A percentile compares a stretch with the other conserved stretches of the same genome.
Evolutionary conservation across 2,888 invertebrate genomes (phyloP).

Genomic region (Zele albiditarsus): DNA sequence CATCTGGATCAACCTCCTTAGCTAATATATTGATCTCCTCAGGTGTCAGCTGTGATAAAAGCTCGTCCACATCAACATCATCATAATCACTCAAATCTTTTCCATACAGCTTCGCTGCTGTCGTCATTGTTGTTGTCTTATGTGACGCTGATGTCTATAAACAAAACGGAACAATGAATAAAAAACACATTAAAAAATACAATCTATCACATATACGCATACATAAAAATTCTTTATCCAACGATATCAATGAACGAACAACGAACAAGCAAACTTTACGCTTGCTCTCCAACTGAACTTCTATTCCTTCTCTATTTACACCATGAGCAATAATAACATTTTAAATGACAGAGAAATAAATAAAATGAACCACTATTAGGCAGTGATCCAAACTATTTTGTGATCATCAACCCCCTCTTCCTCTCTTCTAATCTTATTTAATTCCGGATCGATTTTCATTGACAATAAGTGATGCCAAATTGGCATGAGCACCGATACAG

Average conservation of each 20-base stretch:
- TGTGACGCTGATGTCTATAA: conserved; percentile 91
- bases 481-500: conserved; percentile 47
- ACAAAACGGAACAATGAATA: conserved; percentile 47
- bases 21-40: conserved; percentile 98
- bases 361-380: conserved; percentile 57
- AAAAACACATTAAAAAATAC: neutral
- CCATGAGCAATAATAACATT: neutral
- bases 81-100: conserved; percentile 93
- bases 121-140: conserved; percentile 92
- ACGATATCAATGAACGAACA: neutral
- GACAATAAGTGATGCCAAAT: conserved; percentile 64
- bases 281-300: neutral
- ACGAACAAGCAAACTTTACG: neutral
- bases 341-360: neutral
- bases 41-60: conserved; percentile 92
- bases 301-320: neutral
- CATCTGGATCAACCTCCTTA: conserved; percentile 99
- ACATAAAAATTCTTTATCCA: neutral
- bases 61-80: conserved; percentile 96
- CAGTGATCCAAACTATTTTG: conserved; percentile 64
- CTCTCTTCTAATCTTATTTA: conserved; percentile 62
- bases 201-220: neutral
- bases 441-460: conserved; percentile 69
- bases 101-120: conserved; percentile 91
- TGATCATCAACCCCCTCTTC: conserved; percentile 60